Evolutionary conservation across 1,140 invertebrate genomes (phyloP), one percentile per base, ranked within the genome.

Genomic region (Macrobrachium rosenbergii): DNA sequence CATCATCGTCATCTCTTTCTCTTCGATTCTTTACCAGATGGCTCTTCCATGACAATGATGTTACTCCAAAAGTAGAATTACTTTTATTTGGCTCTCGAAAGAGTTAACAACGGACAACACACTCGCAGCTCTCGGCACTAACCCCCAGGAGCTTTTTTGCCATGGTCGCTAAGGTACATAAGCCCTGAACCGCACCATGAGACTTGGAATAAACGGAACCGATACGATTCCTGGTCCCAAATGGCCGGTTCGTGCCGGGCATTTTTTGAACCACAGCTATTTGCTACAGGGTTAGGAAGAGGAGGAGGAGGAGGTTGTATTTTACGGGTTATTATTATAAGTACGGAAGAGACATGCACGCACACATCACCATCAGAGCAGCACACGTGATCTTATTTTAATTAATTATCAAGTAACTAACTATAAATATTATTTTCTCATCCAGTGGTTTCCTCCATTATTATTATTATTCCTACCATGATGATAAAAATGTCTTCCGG

Each of bases 181-280:
- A 84, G 83, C 83, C 83, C 73, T 58, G 83, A 84, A 84, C 83
- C 83, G 60, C 60, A 64, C 73, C 73, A 77, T 37, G 73, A 43
- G 75, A 84, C 83, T 77, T 77, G 83, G 83, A 84, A 84, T 84
- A 84, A 75, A 84, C 83, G 83, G 83, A 84, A 84, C 75, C 83
- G 83, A 84, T 84, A 75, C 83, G 83, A 84, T 84, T 84, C 83
- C 83, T 84, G 83, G 83, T 84, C 75, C 69, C 83, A 43, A n/a
- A 64, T 52, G 37, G 83, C 62, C 75, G 83, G 83, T 84, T 84
- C 83, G 83, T 63, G 83, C 59, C 83, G 83, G 83, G 83, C 83
- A 5, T 63, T 52, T 52, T 73, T 84, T 63, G 83, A 84, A 63
- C 82, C 82, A 83, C 79, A 81, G 79, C 79, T 81, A 81, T 19